Conservation (phyloP, 2,797 vertebrate species). For the Presbytis comata region DNA sequence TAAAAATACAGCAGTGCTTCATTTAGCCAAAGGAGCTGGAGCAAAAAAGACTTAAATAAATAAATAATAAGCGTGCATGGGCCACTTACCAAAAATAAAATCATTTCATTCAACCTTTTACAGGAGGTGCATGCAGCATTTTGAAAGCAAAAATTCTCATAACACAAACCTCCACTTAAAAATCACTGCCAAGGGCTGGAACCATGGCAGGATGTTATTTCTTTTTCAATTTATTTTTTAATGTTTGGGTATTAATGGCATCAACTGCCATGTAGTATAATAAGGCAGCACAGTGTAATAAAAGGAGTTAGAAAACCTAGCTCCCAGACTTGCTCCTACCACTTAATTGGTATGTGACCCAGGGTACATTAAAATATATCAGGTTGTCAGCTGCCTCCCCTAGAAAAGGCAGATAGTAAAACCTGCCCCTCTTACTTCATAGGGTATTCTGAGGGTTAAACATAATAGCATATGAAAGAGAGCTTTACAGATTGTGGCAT, state of each 20-base stretch:
- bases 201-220: slow-evolving; percentile 52
- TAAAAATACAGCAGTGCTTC: slow-evolving; percentile 56
- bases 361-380: not conserved
- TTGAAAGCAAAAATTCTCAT: slow-evolving; percentile 73
- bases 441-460: not conserved
- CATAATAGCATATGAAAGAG: not conserved
- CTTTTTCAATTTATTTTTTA: slow-evolving; percentile 72
- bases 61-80: slow-evolving; percentile 58
- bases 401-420: not conserved
- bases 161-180: slow-evolving; percentile 63
- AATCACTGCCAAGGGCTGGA: slow-evolving; percentile 59
- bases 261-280: slow-evolving; percentile 37
- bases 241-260: slow-evolving; percentile 71
- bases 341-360: not conserved
- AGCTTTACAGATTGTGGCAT: not conserved
- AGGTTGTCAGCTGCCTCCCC: not conserved
- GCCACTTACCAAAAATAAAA: slow-evolving; percentile 61
- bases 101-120: slow-evolving; percentile 66
- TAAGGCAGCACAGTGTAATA: slow-evolving; percentile 42
- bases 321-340: not conserved
- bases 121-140: slow-evolving; percentile 35
- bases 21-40: slow-evolving; percentile 19
- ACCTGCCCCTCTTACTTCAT: not conserved
- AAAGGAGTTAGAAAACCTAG: slow-evolving; percentile 21
- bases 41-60: slow-evolving; percentile 61